phyloP scores from a whole-genome alignment of 2,797 vertebrate genomes.

The Parauchenoglanis ngamensis region DNA sequence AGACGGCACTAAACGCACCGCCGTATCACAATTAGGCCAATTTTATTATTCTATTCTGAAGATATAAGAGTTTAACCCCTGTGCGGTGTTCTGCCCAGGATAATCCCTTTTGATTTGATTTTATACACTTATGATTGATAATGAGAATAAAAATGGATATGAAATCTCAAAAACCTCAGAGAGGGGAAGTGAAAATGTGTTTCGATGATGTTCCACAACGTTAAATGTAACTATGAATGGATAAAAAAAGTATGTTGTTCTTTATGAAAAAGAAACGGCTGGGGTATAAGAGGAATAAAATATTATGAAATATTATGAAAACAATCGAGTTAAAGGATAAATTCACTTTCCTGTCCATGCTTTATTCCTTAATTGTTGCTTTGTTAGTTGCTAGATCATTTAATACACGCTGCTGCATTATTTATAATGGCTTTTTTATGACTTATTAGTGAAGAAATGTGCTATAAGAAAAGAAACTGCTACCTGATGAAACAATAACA shows the following conservation, averaged over 20 bases:
- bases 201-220: too few species aligned
- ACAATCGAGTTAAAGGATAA: background rate
- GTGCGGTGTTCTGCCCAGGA: background rate
- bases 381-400: background rate
- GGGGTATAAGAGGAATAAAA: background rate
- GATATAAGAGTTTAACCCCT: background rate
- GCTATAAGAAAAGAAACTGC: background rate
- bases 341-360: background rate
- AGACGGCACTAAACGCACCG: background rate
- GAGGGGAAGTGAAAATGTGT: too few species aligned
- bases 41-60: conserved; percentile 2
- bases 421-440: background rate
- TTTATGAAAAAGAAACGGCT: background rate
- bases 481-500: conserved; percentile 14
- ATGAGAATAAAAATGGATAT: background rate
- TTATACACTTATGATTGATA: background rate
- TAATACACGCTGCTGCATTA: background rate
- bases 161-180: too few species aligned
- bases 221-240: background rate
- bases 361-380: background rate
- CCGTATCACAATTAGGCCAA: background rate
- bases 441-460: background rate
- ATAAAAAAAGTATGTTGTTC: too few species aligned
- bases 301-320: background rate
- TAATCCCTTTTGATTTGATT: background rate